phyloP scores from a whole-genome alignment of 2,797 vertebrate genomes.

The Neopelma chrysocephalum region DNA sequence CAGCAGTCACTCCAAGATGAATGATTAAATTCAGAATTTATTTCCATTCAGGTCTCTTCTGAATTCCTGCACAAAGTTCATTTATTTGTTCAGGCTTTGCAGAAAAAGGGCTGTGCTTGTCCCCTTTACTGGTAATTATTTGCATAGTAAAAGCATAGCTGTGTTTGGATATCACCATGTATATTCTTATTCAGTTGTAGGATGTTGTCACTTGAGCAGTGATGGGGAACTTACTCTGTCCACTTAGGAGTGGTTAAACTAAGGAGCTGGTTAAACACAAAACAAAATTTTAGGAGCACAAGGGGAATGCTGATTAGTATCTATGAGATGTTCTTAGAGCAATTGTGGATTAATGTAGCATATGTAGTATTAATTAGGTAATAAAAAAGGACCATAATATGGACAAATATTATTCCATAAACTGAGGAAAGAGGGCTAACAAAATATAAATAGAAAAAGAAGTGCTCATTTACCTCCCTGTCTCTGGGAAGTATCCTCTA shows the following conservation, averaged over 20 bases:
- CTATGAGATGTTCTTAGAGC: background rate
- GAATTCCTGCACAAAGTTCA: background rate
- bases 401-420: background rate
- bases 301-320: background rate
- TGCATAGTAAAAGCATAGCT: background rate
- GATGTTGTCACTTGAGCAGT: background rate
- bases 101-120: background rate
- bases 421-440: background rate
- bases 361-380: constrained; percentile 22
- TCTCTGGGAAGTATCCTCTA: background rate
- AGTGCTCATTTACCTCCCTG: background rate
- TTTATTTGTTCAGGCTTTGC: background rate
- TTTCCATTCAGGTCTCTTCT: constrained; percentile 1
- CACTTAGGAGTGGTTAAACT: background rate
- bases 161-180: background rate
- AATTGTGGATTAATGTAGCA: background rate
- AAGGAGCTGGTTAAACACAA: background rate
- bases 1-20: background rate
- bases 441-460: background rate
- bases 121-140: background rate
- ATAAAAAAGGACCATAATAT: background rate
- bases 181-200: background rate
- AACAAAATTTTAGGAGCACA: background rate
- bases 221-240: background rate
- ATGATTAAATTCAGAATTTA: background rate